Base-by-base conservation (phyloP, 2,797 vertebrate genomes). In the Falco novaeseelandiae region DNA sequence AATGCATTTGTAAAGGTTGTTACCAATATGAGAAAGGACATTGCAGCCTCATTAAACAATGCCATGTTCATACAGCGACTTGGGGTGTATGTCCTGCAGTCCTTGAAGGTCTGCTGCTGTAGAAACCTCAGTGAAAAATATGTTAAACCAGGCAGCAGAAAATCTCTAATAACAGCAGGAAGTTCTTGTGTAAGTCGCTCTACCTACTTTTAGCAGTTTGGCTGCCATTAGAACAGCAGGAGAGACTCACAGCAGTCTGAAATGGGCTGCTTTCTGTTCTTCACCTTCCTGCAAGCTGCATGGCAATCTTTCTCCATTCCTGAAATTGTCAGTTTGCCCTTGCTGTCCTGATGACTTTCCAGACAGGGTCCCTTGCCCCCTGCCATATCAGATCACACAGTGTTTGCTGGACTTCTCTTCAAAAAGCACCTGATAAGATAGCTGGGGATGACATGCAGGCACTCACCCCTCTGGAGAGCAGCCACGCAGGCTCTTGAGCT, bases 361-460 rank as follows among this genome's bases (percentile, higher is more conserved):
- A 77, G 62, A 19, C 0, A 0, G 0, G 32, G 34, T 84, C 81
- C 42, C 46, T 93, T 42, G 49, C 17, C 30, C 61, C 7, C 11
- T 51, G 32, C 71, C n/a, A 0, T 81, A 65, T 92, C 89, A 82
- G 63, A 62, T 46, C 40, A 70, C 26, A 46, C 49, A 71, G 57
- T 83, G 63, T 86, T 88, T 90, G 48, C 77, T 89, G 77, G 76
- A 58, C 51, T 91, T 87, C 66, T 76, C 46, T 92, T 79, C 49
- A 83, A 73, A 92, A 89, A 83, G 36, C 46, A 9, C 19, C 30
- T 86, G 92, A 93, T 96, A 90, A 92, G 88, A 58, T 81, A 92
- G 32, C 51, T 44, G 63, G 26, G 52, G 49, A 15, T 11, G 6
- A 51, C 55, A 62, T 1, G 1, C 22, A 23, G 66, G 52, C 7